These are phyloP conservation scores for Pelochelys cantorii DNA, from an alignment of 2,797 vertebrate genomes.

Conservation along the genomic window DNA sequence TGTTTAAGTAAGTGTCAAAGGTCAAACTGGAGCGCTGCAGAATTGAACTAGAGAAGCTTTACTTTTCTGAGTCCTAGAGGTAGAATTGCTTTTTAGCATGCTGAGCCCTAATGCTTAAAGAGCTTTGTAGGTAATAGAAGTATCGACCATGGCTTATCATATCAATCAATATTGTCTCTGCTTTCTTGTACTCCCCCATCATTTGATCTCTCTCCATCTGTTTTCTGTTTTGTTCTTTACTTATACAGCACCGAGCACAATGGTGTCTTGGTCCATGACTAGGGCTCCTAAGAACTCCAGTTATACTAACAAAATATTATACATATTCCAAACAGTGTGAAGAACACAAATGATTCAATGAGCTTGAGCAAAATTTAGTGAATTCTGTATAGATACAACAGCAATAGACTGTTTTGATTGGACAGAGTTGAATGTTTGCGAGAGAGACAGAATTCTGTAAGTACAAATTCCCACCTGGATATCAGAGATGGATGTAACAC, in stretches of 20 bases:
- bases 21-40: background rate
- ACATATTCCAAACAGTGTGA: background rate
- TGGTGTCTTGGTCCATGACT: no score
- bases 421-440: background rate
- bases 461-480: background rate
- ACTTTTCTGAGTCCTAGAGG: background rate
- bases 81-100: background rate
- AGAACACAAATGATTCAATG: background rate
- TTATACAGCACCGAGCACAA: background rate
- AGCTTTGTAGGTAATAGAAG: background rate
- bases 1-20: background rate
- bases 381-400: background rate
- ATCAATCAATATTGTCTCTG: background rate
- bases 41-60: background rate
- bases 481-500: background rate
- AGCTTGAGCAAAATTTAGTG: background rate
- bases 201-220: background rate
- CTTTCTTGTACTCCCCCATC: background rate
- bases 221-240: background rate
- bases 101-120: background rate
- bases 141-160: background rate
- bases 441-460: background rate
- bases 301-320: background rate
- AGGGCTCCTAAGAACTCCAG: background rate
- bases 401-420: background rate